Evolutionary conservation across 2,113 vertebrate species (phyloP).

Genomic region (Colistium nudipinnis): DNA sequence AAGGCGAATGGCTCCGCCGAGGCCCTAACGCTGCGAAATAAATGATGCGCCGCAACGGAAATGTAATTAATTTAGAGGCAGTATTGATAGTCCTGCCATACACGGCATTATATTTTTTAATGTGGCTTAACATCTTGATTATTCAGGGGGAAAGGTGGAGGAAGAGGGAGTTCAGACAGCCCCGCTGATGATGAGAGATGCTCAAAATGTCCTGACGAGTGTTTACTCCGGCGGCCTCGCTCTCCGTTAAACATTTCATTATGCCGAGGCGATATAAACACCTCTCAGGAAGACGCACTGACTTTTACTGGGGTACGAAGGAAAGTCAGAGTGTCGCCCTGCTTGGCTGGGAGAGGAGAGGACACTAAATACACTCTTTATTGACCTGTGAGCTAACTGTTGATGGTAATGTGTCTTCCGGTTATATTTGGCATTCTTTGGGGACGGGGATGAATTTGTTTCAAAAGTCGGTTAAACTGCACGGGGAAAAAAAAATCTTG

Average conservation of each 20-base stretch:
- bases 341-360: conserved; percentile 34
- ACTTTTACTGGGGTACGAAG: conserved; percentile 56
- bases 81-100: conserved; percentile 99
- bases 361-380: conserved; percentile 37
- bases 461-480: background rate
- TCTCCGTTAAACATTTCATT: conserved; percentile 83
- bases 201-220: conserved; percentile 75
- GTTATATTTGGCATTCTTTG: conserved; percentile 14
- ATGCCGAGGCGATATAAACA: conserved; percentile 71
- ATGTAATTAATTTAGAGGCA: conserved; percentile 99
- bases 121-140: conserved; percentile 98
- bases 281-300: conserved; percentile 61
- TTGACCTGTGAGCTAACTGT: conserved; percentile 27
- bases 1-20: conserved; percentile 97
- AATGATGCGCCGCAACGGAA: conserved; percentile 99
- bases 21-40: conserved; percentile 96
- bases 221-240: conserved; percentile 73
- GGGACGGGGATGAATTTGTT: conserved; percentile 6
- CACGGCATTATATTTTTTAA: conserved; percentile 97
- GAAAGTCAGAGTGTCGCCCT: conserved; percentile 31
- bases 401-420: conserved; percentile 29
- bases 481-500: background rate
- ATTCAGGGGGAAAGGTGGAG: conserved; percentile 69
- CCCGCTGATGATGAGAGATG: conserved; percentile 76
- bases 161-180: conserved; percentile 58